Evolutionary conservation across 2,797 vertebrate genomes (phyloP), one percentile per base, ranked within the genome.

Genomic region (Hyperoplus lanceolatus): DNA sequence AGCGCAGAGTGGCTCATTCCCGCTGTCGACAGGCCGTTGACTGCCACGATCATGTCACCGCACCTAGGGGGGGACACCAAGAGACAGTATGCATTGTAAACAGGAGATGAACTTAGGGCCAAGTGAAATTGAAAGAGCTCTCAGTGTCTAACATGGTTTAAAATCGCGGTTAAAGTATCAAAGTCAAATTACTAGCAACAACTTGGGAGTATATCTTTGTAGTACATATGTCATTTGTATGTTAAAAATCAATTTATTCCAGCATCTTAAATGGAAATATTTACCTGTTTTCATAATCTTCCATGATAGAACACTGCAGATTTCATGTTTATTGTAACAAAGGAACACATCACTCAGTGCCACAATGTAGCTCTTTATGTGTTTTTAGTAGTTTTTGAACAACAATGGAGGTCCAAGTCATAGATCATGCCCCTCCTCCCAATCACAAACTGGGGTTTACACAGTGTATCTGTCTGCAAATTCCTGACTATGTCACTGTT

Each of bases 1-100:
- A 99, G 91, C 0, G 98, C 98, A 0, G 98, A 99, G 91, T 99
- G 98, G 94, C 98, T 99, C 98, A 99, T 99, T 83, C 98, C 98
- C 69, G 97, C 96, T 0, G 98, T 99, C 1, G 97, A 97, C 8
- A 99, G 94, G 85, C 97, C 95, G 0, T 99, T 99, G 49, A 99
- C 98, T 0, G 98, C 98, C 73, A 99, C 96, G 10, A 99, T 99
- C 98, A 99, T 99, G 90, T 99, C 98, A 1, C 98, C 98, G 60
- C 98, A 99, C 93, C 98, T 99, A 71, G 39, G 41, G 29, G 29
- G 55, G 0, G 12, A 87, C 73, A 83, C 64, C 16, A 42, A 51
- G 58, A 71, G 59, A 77, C 42, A 69, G 71, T 1, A 9, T n/a
- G 59, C 16, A 36, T 43, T 51, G 41, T 39, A 75, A 73, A 69